phyloP scores from a whole-genome alignment of 2,888 invertebrate species.

The Heliconius aoede region DNA sequence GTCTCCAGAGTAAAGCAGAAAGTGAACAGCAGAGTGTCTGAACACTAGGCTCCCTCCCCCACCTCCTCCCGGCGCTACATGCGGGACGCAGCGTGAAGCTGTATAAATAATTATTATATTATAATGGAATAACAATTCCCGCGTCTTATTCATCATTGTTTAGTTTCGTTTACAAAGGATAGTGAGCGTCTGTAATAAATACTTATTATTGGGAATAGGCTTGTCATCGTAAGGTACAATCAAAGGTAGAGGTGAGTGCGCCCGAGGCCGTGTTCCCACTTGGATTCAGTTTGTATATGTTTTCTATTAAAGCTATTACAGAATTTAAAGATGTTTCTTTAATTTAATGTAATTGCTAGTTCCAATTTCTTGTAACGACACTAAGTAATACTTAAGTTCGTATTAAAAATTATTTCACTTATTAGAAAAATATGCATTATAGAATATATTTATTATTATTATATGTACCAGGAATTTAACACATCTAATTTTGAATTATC shows the following conservation, averaged over 20 bases:
- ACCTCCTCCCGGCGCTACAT: no score
- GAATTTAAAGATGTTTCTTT: conserved; percentile 43
- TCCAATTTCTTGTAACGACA: conserved; percentile 5
- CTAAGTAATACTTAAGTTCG: neutral
- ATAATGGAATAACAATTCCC: conserved; percentile 23
- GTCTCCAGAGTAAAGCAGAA: no score
- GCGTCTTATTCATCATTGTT: conserved; percentile 37
- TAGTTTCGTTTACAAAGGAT: conserved; percentile 44
- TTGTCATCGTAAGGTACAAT: conserved; percentile 82
- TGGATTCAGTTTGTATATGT: conserved; percentile 57
- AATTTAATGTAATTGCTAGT: conserved; percentile 36
- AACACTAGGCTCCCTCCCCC: no score
- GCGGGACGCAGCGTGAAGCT: no score
- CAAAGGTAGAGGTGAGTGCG: conserved; percentile 69
- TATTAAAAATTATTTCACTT: neutral
- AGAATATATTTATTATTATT: neutral
- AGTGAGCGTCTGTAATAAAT: conserved; percentile 69
- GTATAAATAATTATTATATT: neutral
- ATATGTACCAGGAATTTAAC: no score
- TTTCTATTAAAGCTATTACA: conserved; percentile 49
- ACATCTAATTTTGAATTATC: no score
- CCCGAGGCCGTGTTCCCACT: conserved; percentile 76
- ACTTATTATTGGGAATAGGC: conserved; percentile 76
- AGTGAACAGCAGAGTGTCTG: no score
- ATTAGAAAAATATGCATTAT: neutral